A percentile compares a stretch with the other conserved stretches of the same genome.
phyloP scores from a whole-genome alignment of 2,888 invertebrate species.

The Nephrotoma appendiculata region DNA sequence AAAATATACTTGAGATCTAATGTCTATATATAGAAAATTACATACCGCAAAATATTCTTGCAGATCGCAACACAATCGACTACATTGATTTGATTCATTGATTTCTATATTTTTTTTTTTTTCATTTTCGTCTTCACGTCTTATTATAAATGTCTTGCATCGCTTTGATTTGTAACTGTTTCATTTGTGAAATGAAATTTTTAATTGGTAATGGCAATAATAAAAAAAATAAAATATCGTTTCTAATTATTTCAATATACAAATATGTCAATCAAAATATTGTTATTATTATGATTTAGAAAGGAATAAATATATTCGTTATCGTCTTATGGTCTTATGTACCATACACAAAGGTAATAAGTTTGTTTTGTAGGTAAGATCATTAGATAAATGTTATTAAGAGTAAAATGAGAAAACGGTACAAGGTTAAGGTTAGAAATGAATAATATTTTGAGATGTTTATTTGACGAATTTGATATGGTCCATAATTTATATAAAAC shows the following conservation, averaged over 20 bases:
- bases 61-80: not conserved
- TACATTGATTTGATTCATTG: not conserved
- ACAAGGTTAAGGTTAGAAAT: not conserved
- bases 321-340: not conserved
- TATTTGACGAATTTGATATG: not conserved
- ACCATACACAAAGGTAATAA: not conserved
- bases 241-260: not conserved
- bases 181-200: not conserved
- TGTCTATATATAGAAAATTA: not conserved
- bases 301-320: not conserved
- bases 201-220: not conserved
- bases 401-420: not conserved
- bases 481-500: not conserved
- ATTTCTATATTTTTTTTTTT: not conserved
- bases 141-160: too few relatives aligned
- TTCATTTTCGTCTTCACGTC: not conserved
- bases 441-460: not conserved
- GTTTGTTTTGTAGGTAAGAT: not conserved
- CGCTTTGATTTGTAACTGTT: not conserved
- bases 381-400: not conserved
- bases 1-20: not conserved
- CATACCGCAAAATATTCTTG: not conserved
- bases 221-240: not conserved
- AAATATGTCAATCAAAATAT: not conserved
- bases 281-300: not conserved